Evolutionary conservation across 2,888 invertebrate species (phyloP).

Genomic region (Mylabris sibirica): DNA sequence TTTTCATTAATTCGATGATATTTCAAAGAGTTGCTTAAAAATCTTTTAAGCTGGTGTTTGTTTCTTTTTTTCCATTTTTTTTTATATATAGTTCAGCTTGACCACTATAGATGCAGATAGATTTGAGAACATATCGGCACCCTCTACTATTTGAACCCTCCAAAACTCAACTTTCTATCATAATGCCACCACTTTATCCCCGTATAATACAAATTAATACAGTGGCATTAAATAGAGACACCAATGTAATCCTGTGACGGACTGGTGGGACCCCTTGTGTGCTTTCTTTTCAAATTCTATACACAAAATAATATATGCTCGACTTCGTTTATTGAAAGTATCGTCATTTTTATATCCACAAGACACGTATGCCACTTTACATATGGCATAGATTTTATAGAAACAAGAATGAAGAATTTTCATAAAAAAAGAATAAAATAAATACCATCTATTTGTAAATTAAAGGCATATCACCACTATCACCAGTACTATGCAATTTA

Average conservation of each 20-base stretch:
- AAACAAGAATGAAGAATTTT: conserved; percentile 34
- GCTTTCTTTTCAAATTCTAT: conserved; percentile 22
- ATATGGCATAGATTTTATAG: conserved; percentile 52
- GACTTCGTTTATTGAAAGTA: conserved; percentile 24
- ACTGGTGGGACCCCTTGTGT: conserved; percentile 7
- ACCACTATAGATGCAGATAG: background rate
- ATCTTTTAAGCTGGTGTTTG: background rate
- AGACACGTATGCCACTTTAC: conserved; percentile 50
- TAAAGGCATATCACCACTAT: too few relatives aligned
- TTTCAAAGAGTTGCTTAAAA: background rate
- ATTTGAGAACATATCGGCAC: conserved; percentile 44
- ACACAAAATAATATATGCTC: background rate
- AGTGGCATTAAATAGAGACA: conserved; percentile 58
- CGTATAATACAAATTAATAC: conserved; percentile 61
- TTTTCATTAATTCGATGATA: too few relatives aligned
- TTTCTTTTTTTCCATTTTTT: too few relatives aligned
- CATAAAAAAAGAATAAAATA: conserved; percentile 45
- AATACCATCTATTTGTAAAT: too few relatives aligned
- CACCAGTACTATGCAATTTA: too few relatives aligned
- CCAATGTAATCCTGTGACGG: conserved; percentile 51
- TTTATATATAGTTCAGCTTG: background rate
- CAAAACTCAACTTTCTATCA: conserved; percentile 56
- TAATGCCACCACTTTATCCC: conserved; percentile 60
- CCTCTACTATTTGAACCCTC: conserved; percentile 44
- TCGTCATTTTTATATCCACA: background rate